Conservation (phyloP, 1,140 invertebrate species). For the Rhynchophorus ferrugineus region DNA sequence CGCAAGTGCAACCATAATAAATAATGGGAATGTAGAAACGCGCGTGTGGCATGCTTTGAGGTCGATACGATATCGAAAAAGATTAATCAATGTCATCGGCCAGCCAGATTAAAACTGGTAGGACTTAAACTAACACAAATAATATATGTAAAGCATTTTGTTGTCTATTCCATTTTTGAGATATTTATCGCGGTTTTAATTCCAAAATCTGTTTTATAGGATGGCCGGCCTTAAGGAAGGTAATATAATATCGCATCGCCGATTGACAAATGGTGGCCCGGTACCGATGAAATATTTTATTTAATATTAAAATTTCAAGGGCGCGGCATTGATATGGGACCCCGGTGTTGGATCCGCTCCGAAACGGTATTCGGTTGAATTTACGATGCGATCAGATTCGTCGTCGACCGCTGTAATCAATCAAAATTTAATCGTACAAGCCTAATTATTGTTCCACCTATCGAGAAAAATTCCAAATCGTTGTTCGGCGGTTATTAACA, state of each 20-base stretch:
- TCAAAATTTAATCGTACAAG: too few species aligned
- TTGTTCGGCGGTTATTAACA: too few species aligned
- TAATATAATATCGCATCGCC: background rate
- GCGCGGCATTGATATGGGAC: background rate
- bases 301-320: background rate
- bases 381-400: too few species aligned
- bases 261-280: background rate
- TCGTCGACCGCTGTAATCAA: too few species aligned
- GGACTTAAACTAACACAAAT: background rate
- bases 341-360: background rate
- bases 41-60: too few species aligned
- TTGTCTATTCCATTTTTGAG: background rate
- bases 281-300: background rate
- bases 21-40: too few species aligned
- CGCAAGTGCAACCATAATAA: too few species aligned
- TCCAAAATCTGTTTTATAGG: background rate
- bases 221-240: background rate
- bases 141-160: slow-evolving; percentile 1
- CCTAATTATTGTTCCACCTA: too few species aligned
- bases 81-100: too few species aligned
- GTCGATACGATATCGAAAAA: too few species aligned
- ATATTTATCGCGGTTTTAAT: background rate
- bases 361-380: too few species aligned
- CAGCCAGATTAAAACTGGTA: background rate
- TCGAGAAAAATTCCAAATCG: too few species aligned